phyloP scores from a whole-genome alignment of 2,113 vertebrate species.

The Microtus ochrogaster region DNA sequence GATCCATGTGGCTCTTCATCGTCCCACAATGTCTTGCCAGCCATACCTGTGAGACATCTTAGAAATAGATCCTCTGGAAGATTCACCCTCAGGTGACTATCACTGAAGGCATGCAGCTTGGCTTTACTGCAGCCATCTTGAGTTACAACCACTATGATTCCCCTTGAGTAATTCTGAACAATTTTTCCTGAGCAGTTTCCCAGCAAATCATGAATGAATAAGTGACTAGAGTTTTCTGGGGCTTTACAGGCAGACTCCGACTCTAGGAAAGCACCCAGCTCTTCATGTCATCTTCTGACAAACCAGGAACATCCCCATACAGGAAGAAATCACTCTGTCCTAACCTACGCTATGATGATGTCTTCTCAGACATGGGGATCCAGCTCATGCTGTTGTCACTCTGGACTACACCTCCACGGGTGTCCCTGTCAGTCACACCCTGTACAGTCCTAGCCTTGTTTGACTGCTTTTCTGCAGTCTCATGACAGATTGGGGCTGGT shows the following conservation, averaged over 20 bases:
- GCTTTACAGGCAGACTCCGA: not conserved
- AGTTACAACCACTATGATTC: not conserved
- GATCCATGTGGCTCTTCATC: not conserved
- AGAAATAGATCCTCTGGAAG: not conserved
- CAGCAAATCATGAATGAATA: not conserved
- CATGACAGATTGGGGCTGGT: too few relatives aligned
- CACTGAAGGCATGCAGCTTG: not conserved
- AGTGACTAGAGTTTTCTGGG: not conserved
- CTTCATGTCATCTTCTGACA: not conserved
- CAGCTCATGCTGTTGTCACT: too few relatives aligned
- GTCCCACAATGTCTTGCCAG: not conserved
- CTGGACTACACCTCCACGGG: too few relatives aligned
- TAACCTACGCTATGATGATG: not conserved
- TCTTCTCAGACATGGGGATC: not conserved
- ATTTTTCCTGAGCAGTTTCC: not conserved
- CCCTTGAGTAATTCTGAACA: not conserved
- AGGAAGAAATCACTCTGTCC: not conserved
- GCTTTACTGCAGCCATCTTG: not conserved
- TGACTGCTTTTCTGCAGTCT: not conserved
- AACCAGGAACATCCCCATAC: too few relatives aligned
- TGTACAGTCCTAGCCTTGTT: not conserved
- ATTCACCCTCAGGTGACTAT: not conserved
- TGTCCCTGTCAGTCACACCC: not conserved
- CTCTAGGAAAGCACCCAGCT: not conserved
- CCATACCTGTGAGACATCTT: not conserved